Base-by-base conservation (phyloP, 2,113 vertebrate genomes). In the Alosa alosa region DNA sequence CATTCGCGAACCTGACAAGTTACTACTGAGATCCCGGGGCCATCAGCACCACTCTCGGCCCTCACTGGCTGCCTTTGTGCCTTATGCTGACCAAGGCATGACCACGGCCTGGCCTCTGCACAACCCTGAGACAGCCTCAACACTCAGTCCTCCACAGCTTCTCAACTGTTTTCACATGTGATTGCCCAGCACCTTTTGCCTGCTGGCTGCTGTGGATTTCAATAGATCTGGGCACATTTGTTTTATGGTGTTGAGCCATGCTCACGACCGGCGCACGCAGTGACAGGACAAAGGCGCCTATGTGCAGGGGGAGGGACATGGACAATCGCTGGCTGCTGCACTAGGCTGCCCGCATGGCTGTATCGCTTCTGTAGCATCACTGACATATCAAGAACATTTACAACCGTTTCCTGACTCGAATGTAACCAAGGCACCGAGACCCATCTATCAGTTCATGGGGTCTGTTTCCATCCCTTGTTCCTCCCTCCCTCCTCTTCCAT, bases 361-460 rank as follows among this genome's bases (percentile, higher is more conserved):
- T 82, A 83, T 81, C 18, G 88, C 87, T 90, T 86, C 85, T 82
- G 86, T 85, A 46, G 55, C 82, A 41, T 41, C 83, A 44, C 85
- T 86, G 83, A 89, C 88, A 84, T 85, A 87, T 82, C 68, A 81
- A 81, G 83, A 87, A 88, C 86, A 87, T 87, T 83, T 88, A 86
- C 72, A 55, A 83, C 68, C 86, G 81, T 81, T 90, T 89, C 86
- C 89, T 86, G 83, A 84, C 85, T 86, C 55, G 81, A 81, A 87
- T 86, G 85, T 39, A 82, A 85, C 94, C 96, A 95, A 96, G 95
- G 96, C 96, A 95, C 93, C 93, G 93, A 93, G 94, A 91, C 93
- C 94, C 93, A 96, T 95, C 95, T 93, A 95, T 96, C 95, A 95
- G 93, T 92, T 93, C 55, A 78, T 60, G 47, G 83, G 50, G 46